These are phyloP conservation scores for Malurus melanocephalus DNA, from an alignment of 2,113 vertebrate species.

Conservation along the genomic window DNA sequence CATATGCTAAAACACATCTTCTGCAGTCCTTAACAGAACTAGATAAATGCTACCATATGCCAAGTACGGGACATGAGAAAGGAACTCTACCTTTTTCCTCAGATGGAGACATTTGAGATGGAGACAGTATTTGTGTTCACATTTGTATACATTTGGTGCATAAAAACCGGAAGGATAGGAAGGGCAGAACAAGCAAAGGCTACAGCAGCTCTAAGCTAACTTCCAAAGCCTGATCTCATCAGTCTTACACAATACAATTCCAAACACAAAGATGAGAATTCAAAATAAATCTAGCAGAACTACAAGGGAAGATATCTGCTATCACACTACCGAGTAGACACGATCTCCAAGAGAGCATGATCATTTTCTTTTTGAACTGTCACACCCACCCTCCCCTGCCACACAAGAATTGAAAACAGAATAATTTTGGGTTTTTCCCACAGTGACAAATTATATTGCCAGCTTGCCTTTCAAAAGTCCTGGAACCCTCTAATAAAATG, in stretches of 20 bases:
- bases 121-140: constrained; percentile 21
- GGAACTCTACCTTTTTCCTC: neutral
- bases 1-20: neutral
- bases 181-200: constrained; percentile 46
- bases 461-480: neutral
- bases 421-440: neutral
- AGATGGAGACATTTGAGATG: neutral
- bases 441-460: neutral
- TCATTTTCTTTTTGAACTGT: neutral
- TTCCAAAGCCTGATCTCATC: constrained; percentile 40
- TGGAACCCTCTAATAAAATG: neutral
- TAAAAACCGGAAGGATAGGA: constrained; percentile 59
- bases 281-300: neutral
- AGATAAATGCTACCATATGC: neutral
- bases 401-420: neutral
- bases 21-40: neutral
- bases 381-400: neutral
- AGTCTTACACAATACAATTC: constrained; percentile 19
- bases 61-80: neutral
- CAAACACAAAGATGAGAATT: constrained; percentile 34
- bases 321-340: neutral
- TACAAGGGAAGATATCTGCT: neutral
- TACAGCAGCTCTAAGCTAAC: neutral
- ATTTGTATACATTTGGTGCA: constrained; percentile 42
- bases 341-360: neutral